Conservation (phyloP, 2,113 vertebrate species). For the Archocentrus centrarchus region DNA sequence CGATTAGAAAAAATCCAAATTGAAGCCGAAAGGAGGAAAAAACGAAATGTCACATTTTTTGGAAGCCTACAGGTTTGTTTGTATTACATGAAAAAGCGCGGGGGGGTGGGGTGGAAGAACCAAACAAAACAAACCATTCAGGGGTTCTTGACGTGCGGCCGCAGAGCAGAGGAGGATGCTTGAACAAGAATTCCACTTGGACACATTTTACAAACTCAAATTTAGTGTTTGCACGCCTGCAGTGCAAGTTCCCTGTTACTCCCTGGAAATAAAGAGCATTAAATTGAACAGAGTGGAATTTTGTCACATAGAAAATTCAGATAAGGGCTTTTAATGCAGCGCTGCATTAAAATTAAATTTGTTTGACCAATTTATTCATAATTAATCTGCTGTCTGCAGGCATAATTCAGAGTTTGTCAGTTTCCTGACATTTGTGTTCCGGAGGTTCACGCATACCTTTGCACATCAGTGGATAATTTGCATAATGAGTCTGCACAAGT, state of each 20-base stretch:
- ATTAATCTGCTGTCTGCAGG: background rate
- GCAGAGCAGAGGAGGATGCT: conserved; percentile 46
- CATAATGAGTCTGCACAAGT: background rate
- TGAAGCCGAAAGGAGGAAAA: background rate
- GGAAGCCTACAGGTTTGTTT: background rate
- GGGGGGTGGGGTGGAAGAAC: background rate
- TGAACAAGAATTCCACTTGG: background rate
- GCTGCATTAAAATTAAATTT: background rate
- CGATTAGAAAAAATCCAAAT: background rate
- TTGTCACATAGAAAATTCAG: background rate
- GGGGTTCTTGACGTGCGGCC: conserved; percentile 26
- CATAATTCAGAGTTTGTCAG: background rate
- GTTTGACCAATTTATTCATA: background rate
- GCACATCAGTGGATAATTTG: background rate
- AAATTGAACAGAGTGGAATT: background rate
- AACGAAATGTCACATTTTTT: conserved; percentile 5
- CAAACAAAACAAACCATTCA: conserved; percentile 45
- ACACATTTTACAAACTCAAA: background rate
- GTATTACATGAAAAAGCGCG: background rate
- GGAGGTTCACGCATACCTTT: too few species aligned
- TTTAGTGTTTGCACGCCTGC: conserved; percentile 4
- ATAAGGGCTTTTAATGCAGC: background rate
- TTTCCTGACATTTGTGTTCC: background rate
- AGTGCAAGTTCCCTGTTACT: background rate
- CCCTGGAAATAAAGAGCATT: background rate